Percentiles rank a stretch among this genome's conserved stretches.
Conservation (phyloP, 2,113 vertebrate species). For the Phasianus colchicus region DNA sequence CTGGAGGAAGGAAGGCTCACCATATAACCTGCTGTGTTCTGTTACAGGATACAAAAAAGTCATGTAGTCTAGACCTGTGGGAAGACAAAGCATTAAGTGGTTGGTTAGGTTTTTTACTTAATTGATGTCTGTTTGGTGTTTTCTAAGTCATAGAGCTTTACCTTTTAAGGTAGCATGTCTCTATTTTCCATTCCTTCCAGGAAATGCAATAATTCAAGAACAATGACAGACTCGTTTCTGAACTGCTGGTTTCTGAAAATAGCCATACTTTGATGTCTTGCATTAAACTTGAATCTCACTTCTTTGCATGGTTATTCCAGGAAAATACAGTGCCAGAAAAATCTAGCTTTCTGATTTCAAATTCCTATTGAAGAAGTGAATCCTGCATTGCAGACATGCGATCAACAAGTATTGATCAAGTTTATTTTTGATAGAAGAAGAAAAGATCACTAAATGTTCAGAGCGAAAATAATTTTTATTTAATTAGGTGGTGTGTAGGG, state of each 20-base stretch:
- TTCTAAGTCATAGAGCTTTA: neutral
- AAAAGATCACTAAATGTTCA: constrained; percentile 14
- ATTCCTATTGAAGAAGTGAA: neutral
- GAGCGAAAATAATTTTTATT: constrained; percentile 1
- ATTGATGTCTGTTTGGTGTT: neutral
- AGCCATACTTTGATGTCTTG: neutral
- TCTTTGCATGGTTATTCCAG: neutral
- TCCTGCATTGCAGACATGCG: neutral
- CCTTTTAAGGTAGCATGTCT: neutral
- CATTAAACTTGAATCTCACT: neutral
- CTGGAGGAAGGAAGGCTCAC: neutral
- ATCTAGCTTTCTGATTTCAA: neutral
- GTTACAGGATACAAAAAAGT: neutral
- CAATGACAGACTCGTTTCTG: neutral
- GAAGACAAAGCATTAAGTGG: neutral
- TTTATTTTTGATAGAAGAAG: neutral
- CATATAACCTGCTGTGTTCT: neutral
- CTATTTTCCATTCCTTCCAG: neutral
- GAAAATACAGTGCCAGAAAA: neutral
- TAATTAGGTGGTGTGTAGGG: neutral
- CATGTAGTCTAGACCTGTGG: neutral
- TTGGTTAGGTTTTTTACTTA: neutral
- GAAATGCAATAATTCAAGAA: neutral
- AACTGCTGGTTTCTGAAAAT: neutral
- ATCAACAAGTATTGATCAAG: neutral